Percentiles rank a stretch among this genome's conserved stretches.
These are phyloP conservation scores for Dasysyrphus albostriatus DNA, from an alignment of 2,888 invertebrate species.

Conservation along the genomic window DNA sequence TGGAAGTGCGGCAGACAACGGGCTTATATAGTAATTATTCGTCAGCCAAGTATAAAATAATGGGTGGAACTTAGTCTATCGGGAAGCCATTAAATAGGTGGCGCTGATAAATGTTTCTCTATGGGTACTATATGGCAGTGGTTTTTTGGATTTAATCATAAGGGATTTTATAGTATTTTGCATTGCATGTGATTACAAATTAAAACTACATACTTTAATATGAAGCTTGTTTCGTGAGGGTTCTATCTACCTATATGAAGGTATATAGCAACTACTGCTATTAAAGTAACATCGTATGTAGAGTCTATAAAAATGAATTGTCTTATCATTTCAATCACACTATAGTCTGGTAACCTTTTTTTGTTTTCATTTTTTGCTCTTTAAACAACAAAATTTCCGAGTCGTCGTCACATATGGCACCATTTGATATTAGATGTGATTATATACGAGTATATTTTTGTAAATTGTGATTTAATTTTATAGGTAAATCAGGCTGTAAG, in stretches of 20 bases:
- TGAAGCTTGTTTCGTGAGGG: constrained; percentile 29
- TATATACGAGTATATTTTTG: not conserved
- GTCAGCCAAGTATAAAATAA: constrained; percentile 58
- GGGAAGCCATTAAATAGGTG: constrained; percentile 70
- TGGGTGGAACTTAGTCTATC: constrained; percentile 64
- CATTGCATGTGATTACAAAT: constrained; percentile 55
- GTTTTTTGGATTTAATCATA: constrained; percentile 33
- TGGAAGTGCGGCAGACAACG: constrained; percentile 51
- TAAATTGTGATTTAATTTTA: too few species aligned
- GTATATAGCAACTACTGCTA: not conserved
- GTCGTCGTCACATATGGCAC: not conserved
- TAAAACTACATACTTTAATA: constrained; percentile 49
- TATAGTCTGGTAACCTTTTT: not conserved
- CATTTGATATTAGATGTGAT: not conserved
- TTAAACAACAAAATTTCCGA: not conserved
- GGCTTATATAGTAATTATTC: constrained; percentile 65
- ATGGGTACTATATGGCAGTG: not conserved
- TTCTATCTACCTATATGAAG: not conserved
- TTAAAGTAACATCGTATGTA: not conserved
- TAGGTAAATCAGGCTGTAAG: too few species aligned
- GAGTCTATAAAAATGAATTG: not conserved
- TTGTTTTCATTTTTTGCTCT: not conserved
- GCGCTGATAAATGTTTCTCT: constrained; percentile 67
- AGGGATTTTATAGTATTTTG: constrained; percentile 18
- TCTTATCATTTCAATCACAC: constrained; percentile 44